phyloP scores from a whole-genome alignment of 2,888 invertebrate species.

The Nesidiocoris tenuis region DNA sequence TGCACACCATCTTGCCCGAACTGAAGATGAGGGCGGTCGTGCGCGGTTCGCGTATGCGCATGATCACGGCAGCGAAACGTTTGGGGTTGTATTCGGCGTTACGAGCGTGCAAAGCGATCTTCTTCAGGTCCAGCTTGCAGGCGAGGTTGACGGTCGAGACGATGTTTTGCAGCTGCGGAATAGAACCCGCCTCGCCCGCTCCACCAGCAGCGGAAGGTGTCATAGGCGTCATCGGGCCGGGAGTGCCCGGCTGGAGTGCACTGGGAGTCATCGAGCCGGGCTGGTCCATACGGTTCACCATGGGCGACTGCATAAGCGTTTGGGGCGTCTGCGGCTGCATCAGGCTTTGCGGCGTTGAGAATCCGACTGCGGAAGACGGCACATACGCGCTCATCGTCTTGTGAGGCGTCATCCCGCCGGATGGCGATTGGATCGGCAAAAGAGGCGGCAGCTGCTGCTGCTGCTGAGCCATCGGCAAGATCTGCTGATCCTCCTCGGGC shows the following conservation, averaged over 20 bases:
- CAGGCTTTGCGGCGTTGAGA: constrained; percentile 77
- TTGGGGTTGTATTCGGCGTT: constrained; percentile 99
- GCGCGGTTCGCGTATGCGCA: constrained; percentile 83
- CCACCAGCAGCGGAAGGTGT: constrained; percentile 63
- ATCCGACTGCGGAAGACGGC: constrained; percentile 57
- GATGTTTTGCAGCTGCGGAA: constrained; percentile 93
- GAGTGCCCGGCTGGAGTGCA: constrained; percentile 71
- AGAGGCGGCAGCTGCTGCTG: constrained; percentile 63
- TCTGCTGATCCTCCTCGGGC: constrained; percentile 87
- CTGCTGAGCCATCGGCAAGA: constrained; percentile 79
- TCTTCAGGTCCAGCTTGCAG: constrained; percentile 92
- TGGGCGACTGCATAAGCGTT: constrained; percentile 77
- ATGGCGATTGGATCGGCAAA: constrained; percentile 65
- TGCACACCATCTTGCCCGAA: constrained; percentile 85
- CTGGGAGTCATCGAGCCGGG: constrained; percentile 38
- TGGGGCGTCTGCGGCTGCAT: constrained; percentile 92
- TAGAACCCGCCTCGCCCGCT: constrained; percentile 63
- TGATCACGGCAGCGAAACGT: constrained; percentile 97
- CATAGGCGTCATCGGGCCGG: constrained; percentile 81
- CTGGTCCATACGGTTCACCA: constrained; percentile 59
- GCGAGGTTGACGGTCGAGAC: constrained; percentile 96
- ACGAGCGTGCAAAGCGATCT: constrained; percentile 94
- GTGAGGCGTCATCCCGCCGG: constrained; percentile 43
- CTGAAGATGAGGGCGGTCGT: constrained; percentile 83
- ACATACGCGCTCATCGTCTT: constrained; percentile 68